Base-by-base conservation (phyloP, 1,140 invertebrate genomes). In the Stegodyphus dumicola region DNA sequence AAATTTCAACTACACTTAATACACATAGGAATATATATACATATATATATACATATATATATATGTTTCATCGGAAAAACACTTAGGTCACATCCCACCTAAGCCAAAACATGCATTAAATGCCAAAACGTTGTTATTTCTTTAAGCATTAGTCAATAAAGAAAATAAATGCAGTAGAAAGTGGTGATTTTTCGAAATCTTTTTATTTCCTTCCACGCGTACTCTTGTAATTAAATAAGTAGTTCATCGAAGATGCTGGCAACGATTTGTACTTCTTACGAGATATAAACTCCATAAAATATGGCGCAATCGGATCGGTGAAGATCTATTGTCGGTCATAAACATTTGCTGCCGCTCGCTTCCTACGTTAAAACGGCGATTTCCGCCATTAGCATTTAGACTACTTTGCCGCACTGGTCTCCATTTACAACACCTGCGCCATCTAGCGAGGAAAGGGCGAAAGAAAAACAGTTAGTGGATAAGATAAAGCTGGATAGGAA, bases 331-430 rank as follows among this genome's bases (percentile, higher is more conserved):
- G 52, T 13, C 56, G 53, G 10, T 60, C 77, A 70, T 79, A 79
- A 79, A 79, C 18, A 52, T 51, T 52, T 73, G 9, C 53, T 52
- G 33, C 49, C 67, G 56, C 65, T 74, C 53, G 70, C 71, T 13
- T n/a, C 65, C 74, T 75, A 70, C 71, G 80, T 83, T 83, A 83
- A 83, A 83, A 83, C 54, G 64, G 33, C 67, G 71, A 75, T 83
- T 83, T 75, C 70, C 56, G 71, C 60, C 53, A 83, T 83, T 83
- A 83, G 80, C 80, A 83, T 83, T 83, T 83, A 83, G 80, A 83
- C 80, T 73, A 81, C 78, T 74, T 15, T 60, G 33, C 33, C 1
- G 56, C 6, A 51, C 67, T 51, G 65, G 67, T 75, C 70, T 75
- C 70, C 71, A 75, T 83, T 75, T 54, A 7, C 70, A 6, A 17